Evolutionary conservation across 2,888 invertebrate genomes (phyloP), one percentile per base, ranked within the genome.

Genomic region (Epirrhoe tristata): DNA sequence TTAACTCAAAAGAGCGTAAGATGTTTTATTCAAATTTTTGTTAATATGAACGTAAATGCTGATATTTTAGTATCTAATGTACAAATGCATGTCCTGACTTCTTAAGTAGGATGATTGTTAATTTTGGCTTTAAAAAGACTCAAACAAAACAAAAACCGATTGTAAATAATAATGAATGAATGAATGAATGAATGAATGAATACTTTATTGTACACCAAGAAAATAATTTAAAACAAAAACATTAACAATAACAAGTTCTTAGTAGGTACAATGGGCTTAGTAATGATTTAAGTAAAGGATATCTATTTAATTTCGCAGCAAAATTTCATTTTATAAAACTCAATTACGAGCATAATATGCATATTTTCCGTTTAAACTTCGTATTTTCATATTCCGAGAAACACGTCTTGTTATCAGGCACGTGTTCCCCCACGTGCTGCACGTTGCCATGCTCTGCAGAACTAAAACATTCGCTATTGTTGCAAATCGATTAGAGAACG

Each of bases 401-500:
- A 17, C 17, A 4, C 14, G 63, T 58, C 59, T 39, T 43, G 52
- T 58, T 67, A 67, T 64, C 67, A 60, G 34, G 8, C 53, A 16
- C 60, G 32, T 61, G 67, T 60, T 54, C n/a, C 8, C 6, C 53
- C 56, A 64, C 67, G 63, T 58, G 60, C 24, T 46, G 10, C 58
- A 56, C 63, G 36, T 63, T 63, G 31, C 58, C 7, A 14, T 48
- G 16, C 12, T 6, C 16, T 14, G 5, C 7, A 6, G 14, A 31
- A 7, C 34, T 52, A 14, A 48, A 53, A 53, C 16, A 56, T 62
- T 58, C 24, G 54, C 53, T 43, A 54, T 46, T 52, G 51, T 55
- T 55, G 17, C n/a, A 32, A 63, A 67, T 67, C 67, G 63, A 67
- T 67, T 63, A 63, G 53, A 48, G 34, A 14, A 31, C 55, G 46